A percentile compares a stretch with the other conserved stretches of the same genome.
Conservation (phyloP, 2,888 invertebrate genomes). For the Idaea biselata region DNA sequence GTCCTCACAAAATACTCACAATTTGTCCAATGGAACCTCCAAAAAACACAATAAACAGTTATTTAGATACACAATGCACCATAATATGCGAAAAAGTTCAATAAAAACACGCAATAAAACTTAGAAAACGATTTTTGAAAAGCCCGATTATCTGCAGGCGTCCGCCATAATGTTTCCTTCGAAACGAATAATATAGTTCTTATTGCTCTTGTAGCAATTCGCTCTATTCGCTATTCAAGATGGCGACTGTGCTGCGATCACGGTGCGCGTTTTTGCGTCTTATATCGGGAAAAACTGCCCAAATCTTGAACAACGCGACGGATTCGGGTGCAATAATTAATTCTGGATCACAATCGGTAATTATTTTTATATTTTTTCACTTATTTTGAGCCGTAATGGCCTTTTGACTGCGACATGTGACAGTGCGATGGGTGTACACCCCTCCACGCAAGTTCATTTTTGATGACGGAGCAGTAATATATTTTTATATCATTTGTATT, state of each 20-base stretch:
- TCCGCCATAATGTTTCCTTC: constrained; percentile 82
- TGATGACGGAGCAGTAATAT: background rate
- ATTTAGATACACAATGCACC: constrained; percentile 74
- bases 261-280: constrained; percentile 75
- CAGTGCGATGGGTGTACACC: constrained; percentile 75
- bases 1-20: constrained; percentile 79
- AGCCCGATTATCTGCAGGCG: constrained; percentile 80
- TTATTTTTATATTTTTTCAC: constrained; percentile 71
- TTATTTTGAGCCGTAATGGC: constrained; percentile 63
- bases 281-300: constrained; percentile 71
- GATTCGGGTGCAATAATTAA: constrained; percentile 66
- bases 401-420: constrained; percentile 78
- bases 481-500: constrained; percentile 34
- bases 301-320: constrained; percentile 72
- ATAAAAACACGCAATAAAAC: constrained; percentile 79
- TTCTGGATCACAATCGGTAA: constrained; percentile 74
- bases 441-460: constrained; percentile 44
- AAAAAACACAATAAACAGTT: constrained; percentile 77
- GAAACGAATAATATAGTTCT: constrained; percentile 82
- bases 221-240: constrained; percentile 82
- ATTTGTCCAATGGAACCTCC: constrained; percentile 70
- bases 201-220: constrained; percentile 80
- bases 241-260: constrained; percentile 79
- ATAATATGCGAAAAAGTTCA: constrained; percentile 81
- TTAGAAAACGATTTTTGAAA: constrained; percentile 82